phyloP scores from a whole-genome alignment of 2,888 invertebrate species.

The Epinotia nisella region DNA sequence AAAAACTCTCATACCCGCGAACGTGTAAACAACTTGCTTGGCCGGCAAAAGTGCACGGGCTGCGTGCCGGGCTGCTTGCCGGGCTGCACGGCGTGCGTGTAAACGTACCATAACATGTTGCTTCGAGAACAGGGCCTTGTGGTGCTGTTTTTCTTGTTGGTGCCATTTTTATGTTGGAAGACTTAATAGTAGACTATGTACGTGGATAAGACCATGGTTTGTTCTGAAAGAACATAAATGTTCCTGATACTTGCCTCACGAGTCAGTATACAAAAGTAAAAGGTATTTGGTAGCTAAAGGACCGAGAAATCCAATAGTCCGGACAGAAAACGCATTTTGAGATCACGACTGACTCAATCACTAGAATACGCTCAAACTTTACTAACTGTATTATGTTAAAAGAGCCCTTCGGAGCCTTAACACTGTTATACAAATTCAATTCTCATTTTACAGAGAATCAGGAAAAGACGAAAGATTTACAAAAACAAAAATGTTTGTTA shows the following conservation, averaged over 20 bases:
- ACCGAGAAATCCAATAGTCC: background rate
- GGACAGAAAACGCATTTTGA: constrained; percentile 11
- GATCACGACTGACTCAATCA: constrained; percentile 21
- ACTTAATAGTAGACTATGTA: constrained; percentile 28
- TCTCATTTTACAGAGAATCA: constrained; percentile 1
- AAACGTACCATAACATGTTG: background rate
- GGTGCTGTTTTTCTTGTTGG: constrained; percentile 28
- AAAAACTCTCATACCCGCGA: too few relatives aligned
- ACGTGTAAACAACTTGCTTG: too few relatives aligned
- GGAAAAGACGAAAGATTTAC: background rate
- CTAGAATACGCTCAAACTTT: constrained; percentile 40
- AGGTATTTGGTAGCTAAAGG: constrained; percentile 1
- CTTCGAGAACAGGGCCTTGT: background rate
- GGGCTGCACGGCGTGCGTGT: too few relatives aligned
- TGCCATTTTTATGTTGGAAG: constrained; percentile 37
- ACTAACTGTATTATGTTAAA: constrained; percentile 31
- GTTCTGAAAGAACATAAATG: constrained; percentile 40
- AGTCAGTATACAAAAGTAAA: constrained; percentile 22
- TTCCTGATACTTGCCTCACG: constrained; percentile 43
- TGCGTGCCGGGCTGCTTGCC: too few relatives aligned
- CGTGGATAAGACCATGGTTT: constrained; percentile 28
- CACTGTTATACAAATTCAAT: background rate
- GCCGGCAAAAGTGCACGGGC: too few relatives aligned
- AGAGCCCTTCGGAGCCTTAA: constrained; percentile 18
- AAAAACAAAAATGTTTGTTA: background rate